These are phyloP conservation scores for Drosophila pachea DNA, from an alignment of 1,140 invertebrate species.

Conservation along the genomic window DNA sequence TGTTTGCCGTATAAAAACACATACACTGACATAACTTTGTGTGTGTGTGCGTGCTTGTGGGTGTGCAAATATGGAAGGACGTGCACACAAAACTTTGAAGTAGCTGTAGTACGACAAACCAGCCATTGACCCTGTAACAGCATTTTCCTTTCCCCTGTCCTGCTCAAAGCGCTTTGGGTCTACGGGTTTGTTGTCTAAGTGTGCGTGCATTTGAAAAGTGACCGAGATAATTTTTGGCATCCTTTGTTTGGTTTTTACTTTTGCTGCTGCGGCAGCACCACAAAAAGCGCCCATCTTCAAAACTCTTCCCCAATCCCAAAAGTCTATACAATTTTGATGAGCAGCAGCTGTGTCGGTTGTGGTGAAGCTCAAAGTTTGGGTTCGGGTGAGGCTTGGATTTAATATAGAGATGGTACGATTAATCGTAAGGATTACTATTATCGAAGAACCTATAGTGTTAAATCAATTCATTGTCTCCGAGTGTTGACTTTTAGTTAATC, in stretches of 20 bases:
- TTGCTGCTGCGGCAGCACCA: conserved; percentile 39
- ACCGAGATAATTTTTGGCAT: conserved; percentile 75
- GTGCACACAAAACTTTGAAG: conserved; percentile 43
- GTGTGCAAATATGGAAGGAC: conserved; percentile 11
- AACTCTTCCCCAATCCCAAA: not conserved
- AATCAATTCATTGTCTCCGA: too few relatives aligned
- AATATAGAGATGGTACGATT: conserved; percentile 6
- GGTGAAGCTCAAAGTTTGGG: conserved; percentile 45
- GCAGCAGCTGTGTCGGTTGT: conserved; percentile 56
- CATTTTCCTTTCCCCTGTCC: not conserved
- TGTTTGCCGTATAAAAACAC: conserved; percentile 23
- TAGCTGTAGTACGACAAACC: conserved; percentile 20
- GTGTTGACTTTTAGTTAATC: too few relatives aligned
- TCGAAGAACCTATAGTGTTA: too few relatives aligned
- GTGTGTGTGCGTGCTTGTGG: conserved; percentile 8
- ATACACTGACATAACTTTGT: conserved; percentile 26
- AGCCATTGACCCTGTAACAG: conserved; percentile 50
- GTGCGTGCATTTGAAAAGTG: conserved; percentile 75
- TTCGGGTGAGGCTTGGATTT: not conserved
- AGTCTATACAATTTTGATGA: conserved; percentile 67
- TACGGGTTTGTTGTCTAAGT: conserved; percentile 25
- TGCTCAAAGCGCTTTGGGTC: not conserved
- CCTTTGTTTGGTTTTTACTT: conserved; percentile 70
- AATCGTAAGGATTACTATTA: too few relatives aligned
- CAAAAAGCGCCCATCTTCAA: not conserved